phyloP scores from a whole-genome alignment of 2,888 invertebrate genomes.

The Ormyrus pomaceus region DNA sequence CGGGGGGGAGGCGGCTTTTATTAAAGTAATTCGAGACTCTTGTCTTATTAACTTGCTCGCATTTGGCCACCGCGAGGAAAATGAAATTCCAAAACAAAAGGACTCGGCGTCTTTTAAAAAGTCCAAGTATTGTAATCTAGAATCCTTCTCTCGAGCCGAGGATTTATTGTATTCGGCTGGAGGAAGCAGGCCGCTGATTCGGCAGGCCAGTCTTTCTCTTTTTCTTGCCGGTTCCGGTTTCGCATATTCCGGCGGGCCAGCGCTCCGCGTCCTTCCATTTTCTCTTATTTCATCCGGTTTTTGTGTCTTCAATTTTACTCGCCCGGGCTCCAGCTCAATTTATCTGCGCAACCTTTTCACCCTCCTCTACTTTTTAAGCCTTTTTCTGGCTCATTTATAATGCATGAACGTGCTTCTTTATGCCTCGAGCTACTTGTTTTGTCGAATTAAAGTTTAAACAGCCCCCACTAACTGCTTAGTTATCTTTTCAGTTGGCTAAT shows the following conservation, averaged over 20 bases:
- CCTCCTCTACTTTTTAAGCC: too few relatives aligned
- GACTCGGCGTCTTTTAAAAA: conserved; percentile 1
- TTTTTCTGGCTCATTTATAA: too few relatives aligned
- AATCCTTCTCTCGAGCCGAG: conserved; percentile 1
- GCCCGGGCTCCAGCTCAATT: conserved; percentile 37
- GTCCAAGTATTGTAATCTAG: conserved; percentile 28
- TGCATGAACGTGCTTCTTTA: too few relatives aligned
- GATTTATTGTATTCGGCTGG: conserved; percentile 36
- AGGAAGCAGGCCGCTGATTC: conserved; percentile 35
- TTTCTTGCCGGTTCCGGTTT: not conserved
- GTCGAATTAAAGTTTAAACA: too few relatives aligned
- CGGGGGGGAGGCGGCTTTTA: conserved; percentile 23
- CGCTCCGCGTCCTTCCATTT: not conserved
- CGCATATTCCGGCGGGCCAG: not conserved
- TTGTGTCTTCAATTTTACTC: conserved; percentile 17
- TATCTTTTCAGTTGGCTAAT: too few relatives aligned
- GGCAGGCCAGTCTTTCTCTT: conserved; percentile 14
- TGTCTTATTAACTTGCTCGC: not conserved
- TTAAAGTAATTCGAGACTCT: conserved; percentile 30
- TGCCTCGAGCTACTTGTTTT: too few relatives aligned
- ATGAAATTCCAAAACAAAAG: conserved; percentile 45
- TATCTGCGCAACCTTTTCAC: not conserved
- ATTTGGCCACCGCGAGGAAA: conserved; percentile 12
- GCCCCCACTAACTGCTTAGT: too few relatives aligned
- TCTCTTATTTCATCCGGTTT: conserved; percentile 6